Conservation (phyloP, 2,113 vertebrate species). For the Falcunculus frontatus region DNA sequence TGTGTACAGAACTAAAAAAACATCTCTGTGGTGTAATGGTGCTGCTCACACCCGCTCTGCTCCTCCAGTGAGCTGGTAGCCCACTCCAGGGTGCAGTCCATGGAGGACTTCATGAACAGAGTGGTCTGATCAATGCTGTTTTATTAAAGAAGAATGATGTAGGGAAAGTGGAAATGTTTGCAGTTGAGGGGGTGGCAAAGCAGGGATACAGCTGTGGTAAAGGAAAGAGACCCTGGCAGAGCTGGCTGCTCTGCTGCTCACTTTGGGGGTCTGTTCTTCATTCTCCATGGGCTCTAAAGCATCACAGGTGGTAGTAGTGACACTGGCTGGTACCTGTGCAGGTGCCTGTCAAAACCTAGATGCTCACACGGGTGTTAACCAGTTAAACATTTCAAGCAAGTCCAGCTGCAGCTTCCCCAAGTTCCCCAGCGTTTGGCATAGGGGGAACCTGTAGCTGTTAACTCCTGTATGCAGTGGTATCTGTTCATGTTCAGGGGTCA, state of each 20-base stretch:
- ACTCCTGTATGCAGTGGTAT: background rate
- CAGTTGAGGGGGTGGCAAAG: background rate
- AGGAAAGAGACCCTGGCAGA: background rate
- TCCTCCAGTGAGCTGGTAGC: background rate
- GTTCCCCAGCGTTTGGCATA: background rate
- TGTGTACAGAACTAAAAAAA: background rate
- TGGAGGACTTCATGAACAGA: background rate
- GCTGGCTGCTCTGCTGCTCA: background rate
- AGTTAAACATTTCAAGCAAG: background rate
- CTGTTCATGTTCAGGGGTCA: background rate
- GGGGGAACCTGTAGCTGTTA: background rate
- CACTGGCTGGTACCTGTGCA: background rate
- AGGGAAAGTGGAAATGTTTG: background rate
- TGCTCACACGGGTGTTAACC: background rate
- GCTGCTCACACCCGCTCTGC: fast-evolving
- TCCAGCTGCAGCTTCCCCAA: background rate
- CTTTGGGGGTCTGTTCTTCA: background rate
- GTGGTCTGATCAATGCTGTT: fast-evolving
- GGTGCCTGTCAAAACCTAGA: background rate
- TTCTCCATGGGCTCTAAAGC: background rate
- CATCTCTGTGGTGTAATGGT: background rate
- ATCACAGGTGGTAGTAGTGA: background rate
- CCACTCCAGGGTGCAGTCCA: fast-evolving
- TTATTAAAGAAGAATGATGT: background rate
- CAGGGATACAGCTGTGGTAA: background rate